Conservation (phyloP, 2,888 invertebrate species). For the Cantharis rustica region DNA sequence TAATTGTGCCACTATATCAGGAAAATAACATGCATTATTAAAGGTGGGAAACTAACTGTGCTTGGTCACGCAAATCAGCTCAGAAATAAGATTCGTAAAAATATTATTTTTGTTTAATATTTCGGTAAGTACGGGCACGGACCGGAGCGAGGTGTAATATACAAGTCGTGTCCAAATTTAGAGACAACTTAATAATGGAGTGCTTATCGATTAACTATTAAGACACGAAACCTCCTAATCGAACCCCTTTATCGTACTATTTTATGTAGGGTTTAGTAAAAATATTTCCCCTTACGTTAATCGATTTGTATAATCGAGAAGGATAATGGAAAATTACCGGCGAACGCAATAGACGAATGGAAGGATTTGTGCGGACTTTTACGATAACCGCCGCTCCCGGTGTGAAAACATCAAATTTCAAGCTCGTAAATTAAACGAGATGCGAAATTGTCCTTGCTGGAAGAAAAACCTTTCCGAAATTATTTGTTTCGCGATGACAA, state of each 20-base stretch:
- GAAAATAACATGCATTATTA: slow-evolving; percentile 19
- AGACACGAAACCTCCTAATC: slow-evolving; percentile 8
- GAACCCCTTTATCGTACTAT: slow-evolving; percentile 6
- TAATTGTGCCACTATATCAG: slow-evolving; percentile 16
- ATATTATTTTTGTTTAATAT: not conserved
- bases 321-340: not conserved
- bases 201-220: slow-evolving; percentile 11
- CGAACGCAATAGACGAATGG: not conserved
- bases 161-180: slow-evolving; percentile 6
- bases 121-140: not conserved
- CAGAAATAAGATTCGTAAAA: not conserved
- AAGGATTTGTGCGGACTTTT: not conserved
- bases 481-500: not conserved
- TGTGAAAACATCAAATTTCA: not conserved
- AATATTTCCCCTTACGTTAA: not conserved
- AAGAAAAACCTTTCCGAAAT: not conserved
- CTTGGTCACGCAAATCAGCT: slow-evolving; percentile 13
- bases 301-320: not conserved
- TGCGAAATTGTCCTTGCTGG: not conserved
- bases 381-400: not conserved
- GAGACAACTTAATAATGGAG: slow-evolving; percentile 11
- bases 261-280: not conserved
- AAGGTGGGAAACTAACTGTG: slow-evolving; percentile 16
- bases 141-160: not conserved
- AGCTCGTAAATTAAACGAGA: not conserved